These are phyloP conservation scores for Helarctos malayanus DNA, from an alignment of 2,797 vertebrate genomes.

Conservation along the genomic window DNA sequence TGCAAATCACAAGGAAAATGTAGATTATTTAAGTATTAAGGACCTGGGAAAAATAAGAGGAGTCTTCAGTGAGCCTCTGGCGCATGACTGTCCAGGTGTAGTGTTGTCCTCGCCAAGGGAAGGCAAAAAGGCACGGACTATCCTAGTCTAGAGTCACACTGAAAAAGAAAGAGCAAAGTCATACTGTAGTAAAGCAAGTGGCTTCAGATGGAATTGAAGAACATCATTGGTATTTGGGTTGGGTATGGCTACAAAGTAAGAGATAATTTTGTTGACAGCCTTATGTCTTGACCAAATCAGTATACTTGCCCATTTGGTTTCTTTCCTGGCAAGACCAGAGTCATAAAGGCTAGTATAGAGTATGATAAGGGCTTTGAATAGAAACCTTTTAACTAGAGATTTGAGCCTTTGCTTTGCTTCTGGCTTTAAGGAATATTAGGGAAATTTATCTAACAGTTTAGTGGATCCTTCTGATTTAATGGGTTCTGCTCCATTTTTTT, in stretches of 20 bases:
- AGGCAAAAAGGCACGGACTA: neutral
- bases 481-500: conserved; percentile 23
- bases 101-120: neutral
- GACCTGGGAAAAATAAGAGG: neutral
- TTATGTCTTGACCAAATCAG: neutral
- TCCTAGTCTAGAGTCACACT: neutral
- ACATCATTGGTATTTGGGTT: neutral
- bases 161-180: neutral
- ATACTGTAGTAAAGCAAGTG: neutral
- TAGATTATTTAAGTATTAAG: neutral
- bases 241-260: neutral
- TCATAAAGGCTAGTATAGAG: neutral
- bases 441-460: neutral
- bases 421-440: neutral
- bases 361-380: neutral
- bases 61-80: neutral
- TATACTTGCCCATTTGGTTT: neutral
- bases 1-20: neutral
- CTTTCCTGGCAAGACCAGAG: neutral
- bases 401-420: neutral
- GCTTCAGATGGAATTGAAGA: neutral
- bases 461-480: neutral
- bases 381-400: neutral
- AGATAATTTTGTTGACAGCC: neutral
- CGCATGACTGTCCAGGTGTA: neutral